Conservation (phyloP, 2,888 invertebrate species). For the Cryptophagus acutangulus region DNA sequence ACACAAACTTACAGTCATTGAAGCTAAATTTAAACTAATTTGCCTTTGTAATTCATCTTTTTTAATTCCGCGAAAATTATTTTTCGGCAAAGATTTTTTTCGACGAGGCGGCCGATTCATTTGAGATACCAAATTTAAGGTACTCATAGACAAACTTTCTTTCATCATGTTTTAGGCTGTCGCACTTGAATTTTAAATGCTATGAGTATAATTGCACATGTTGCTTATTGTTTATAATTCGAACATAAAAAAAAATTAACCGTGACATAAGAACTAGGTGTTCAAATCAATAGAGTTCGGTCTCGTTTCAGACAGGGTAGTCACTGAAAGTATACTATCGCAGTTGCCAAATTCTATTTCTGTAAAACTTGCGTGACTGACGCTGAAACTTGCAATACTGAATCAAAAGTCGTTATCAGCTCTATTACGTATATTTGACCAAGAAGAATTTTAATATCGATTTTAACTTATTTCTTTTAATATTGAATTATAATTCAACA, state of each 20-base stretch:
- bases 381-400: too few relatives aligned
- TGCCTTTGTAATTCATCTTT: constrained; percentile 70
- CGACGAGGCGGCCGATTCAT: constrained; percentile 20
- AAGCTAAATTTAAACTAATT: constrained; percentile 68
- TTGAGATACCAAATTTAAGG: constrained; percentile 23
- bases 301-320: constrained; percentile 23
- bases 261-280: neutral
- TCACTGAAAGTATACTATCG: constrained; percentile 33
- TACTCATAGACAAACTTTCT: constrained; percentile 31
- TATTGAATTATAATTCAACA: too few relatives aligned
- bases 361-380: constrained; percentile 28
- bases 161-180: constrained; percentile 36
- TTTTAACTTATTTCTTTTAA: too few relatives aligned
- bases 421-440: too few relatives aligned
- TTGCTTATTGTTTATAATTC: too few relatives aligned
- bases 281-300: constrained; percentile 8
- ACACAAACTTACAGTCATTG: constrained; percentile 71
- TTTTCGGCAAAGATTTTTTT: constrained; percentile 54
- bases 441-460: too few relatives aligned
- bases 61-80: constrained; percentile 71
- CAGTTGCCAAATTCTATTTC: constrained; percentile 45
- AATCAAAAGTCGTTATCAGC: too few relatives aligned
- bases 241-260: too few relatives aligned
- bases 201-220: too few relatives aligned
- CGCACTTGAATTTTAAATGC: too few relatives aligned